Conservation (phyloP, 2,797 vertebrate genomes). For the Chloroceryle amazona region DNA sequence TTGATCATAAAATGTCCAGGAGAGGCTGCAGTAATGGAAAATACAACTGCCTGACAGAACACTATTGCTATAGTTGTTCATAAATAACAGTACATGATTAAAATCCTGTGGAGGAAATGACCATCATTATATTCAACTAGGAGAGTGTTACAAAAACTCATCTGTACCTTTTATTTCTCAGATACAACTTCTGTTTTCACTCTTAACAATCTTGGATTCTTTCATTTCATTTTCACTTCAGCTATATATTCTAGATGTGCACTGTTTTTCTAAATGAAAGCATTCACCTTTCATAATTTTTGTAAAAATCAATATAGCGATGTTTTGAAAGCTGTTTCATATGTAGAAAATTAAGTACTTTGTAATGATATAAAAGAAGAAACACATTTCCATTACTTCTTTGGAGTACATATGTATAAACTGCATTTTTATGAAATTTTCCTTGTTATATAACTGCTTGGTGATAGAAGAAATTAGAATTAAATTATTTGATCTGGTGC, state of each 20-base stretch:
- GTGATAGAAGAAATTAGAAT: background rate
- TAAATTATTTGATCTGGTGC: constrained; percentile 10
- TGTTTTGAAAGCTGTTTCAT: background rate
- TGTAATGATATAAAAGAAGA: background rate
- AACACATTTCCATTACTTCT: background rate
- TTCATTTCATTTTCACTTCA: constrained; percentile 22
- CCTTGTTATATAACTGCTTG: background rate
- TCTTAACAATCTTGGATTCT: background rate
- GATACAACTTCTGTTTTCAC: background rate
- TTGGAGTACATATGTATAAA: background rate
- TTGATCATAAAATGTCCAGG: constrained; percentile 82
- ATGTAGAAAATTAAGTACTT: background rate
- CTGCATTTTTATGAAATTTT: background rate
- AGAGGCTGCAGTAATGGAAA: constrained; percentile 72
- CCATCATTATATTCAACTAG: constrained; percentile 70
- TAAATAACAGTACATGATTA: constrained; percentile 83
- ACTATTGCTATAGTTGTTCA: constrained; percentile 67
- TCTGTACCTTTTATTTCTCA: constrained; percentile 32
- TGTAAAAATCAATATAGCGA: background rate
- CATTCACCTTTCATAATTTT: background rate
- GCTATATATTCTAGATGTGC: background rate
- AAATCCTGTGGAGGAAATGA: constrained; percentile 77
- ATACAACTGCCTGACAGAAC: constrained; percentile 72
- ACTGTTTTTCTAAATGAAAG: background rate
- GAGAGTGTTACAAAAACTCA: background rate